Conservation (phyloP, 1,140 invertebrate species). For the Drosophila rufa region DNA sequence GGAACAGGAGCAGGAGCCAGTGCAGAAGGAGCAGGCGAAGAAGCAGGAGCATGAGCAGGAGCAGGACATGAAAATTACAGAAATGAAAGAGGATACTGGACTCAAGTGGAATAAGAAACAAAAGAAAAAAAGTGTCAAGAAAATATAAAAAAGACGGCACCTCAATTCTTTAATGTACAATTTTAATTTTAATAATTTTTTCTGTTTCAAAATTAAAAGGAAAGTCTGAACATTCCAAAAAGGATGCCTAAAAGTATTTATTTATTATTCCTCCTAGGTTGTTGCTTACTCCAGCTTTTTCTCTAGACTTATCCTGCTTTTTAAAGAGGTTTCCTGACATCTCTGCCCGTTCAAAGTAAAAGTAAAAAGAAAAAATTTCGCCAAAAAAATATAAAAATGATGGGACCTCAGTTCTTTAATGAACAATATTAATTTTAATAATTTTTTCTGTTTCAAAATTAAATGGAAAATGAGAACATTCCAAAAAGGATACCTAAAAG, state of each 20-base stretch:
- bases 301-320: too few relatives aligned
- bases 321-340: too few relatives aligned
- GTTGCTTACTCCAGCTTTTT: too few relatives aligned
- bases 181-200: not conserved
- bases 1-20: not conserved
- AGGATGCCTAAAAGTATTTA: not conserved
- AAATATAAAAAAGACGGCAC: not conserved
- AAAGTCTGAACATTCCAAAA: not conserved
- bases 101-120: too few relatives aligned
- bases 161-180: too few relatives aligned
- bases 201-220: not conserved
- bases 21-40: not conserved
- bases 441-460: not conserved
- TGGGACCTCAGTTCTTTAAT: too few relatives aligned
- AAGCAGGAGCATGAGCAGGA: constrained; percentile 5
- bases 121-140: not conserved
- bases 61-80: not conserved
- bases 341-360: too few relatives aligned
- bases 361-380: too few relatives aligned
- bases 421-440: not conserved
- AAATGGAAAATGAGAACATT: not conserved
- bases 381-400: not conserved
- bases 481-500: not conserved
- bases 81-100: too few relatives aligned
- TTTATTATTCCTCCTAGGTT: too few relatives aligned